Percentiles rank a stretch among this genome's conserved stretches.
phyloP scores from a whole-genome alignment of 2,113 vertebrate genomes.

The Albula goreensis region DNA sequence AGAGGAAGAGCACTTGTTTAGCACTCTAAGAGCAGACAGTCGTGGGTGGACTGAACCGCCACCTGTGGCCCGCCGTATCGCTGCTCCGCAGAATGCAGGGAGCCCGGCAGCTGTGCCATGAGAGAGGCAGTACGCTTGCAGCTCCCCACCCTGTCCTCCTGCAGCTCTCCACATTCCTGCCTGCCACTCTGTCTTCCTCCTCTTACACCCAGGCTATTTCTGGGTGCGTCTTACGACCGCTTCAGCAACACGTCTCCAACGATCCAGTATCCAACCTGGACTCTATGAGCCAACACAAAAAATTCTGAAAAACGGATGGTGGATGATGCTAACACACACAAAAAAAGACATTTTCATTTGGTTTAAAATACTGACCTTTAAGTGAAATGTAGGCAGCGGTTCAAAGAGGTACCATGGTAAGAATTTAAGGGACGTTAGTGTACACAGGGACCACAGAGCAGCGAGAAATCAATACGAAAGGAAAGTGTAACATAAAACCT shows the following conservation, averaged over 20 bases:
- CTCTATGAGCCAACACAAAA: neutral
- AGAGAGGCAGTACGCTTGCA: neutral
- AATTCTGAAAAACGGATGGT: neutral
- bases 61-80: too few species aligned
- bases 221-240: slow-evolving; percentile 6
- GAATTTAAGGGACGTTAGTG: neutral
- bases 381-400: neutral
- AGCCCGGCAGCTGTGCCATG: too few species aligned
- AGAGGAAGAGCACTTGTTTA: too few species aligned
- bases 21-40: too few species aligned
- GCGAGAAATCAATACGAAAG: slow-evolving; percentile 33
- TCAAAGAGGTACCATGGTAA: neutral
- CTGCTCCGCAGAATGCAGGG: too few species aligned
- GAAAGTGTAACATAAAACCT: slow-evolving; percentile 57
- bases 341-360: neutral
- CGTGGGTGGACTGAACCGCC: too few species aligned
- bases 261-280: neutral
- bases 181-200: slow-evolving; percentile 15
- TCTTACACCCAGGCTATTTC: slow-evolving; percentile 28
- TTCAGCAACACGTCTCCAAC: neutral
- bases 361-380: neutral
- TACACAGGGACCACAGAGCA: neutral
- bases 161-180: slow-evolving; percentile 4
- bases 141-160: neutral
- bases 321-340: neutral